Percentiles rank a stretch among this genome's conserved stretches.
Evolutionary conservation across 1,140 invertebrate genomes (phyloP).

Genomic region (Samia ricini): DNA sequence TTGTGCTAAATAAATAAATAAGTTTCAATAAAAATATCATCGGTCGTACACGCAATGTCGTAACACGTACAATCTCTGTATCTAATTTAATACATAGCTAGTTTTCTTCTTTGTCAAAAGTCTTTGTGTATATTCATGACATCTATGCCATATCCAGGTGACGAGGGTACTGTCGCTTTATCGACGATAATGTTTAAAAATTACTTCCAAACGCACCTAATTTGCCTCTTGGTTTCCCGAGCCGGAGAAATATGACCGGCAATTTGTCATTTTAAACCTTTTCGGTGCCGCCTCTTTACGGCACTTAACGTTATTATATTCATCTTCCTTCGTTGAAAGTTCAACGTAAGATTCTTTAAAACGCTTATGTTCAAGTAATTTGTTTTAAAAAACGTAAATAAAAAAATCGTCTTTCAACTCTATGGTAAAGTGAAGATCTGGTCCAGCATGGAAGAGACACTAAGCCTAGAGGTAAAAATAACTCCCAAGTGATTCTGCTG

Average conservation of each 20-base stretch:
- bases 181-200: conserved; percentile 34
- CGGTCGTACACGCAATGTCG: too few relatives aligned
- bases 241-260: conserved; percentile 30
- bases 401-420: too few relatives aligned
- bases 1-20: too few relatives aligned
- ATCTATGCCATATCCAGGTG: conserved; percentile 7
- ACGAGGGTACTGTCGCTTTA: conserved; percentile 27
- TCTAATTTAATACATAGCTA: neutral
- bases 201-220: conserved; percentile 25
- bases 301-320: neutral
- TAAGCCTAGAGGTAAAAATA: too few relatives aligned
- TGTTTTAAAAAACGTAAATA: too few relatives aligned
- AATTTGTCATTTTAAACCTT: conserved; percentile 29
- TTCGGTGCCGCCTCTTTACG: neutral
- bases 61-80: too few relatives aligned
- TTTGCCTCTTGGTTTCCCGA: conserved; percentile 27
- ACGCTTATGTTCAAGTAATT: neutral
- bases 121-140: neutral
- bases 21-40: too few relatives aligned
- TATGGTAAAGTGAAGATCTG: too few relatives aligned
- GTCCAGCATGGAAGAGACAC: too few relatives aligned
- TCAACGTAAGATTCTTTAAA: neutral
- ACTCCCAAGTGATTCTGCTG: too few relatives aligned
- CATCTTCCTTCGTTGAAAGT: neutral
- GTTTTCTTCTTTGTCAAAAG: neutral